phyloP scores from a whole-genome alignment of 2,113 vertebrate genomes.

The Sorex fumeus region DNA sequence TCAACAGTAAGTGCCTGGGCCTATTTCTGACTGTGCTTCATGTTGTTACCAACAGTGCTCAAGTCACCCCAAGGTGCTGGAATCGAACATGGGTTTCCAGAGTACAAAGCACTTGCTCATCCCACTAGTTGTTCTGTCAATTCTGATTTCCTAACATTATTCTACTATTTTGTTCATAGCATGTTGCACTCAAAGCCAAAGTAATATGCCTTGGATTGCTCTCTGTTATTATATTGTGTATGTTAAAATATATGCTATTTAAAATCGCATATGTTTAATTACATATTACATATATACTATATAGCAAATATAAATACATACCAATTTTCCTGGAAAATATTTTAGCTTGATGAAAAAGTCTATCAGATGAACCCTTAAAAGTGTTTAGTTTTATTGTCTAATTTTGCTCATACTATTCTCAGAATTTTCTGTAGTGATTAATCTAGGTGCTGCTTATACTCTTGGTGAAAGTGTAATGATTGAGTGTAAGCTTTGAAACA shows the following conservation, averaged over 20 bases:
- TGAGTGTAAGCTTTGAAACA: not conserved
- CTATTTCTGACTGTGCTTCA: no score
- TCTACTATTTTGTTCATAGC: not conserved
- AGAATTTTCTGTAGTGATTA: not conserved
- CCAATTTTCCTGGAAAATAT: no score
- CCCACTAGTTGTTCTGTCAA: no score
- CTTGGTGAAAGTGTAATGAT: constrained; percentile 13
- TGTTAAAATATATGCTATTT: constrained; percentile 16
- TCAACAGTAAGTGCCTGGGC: no score
- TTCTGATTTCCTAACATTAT: not conserved
- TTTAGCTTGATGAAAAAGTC: no score
- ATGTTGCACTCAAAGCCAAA: constrained; percentile 11
- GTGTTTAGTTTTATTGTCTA: not conserved
- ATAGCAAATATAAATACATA: no score
- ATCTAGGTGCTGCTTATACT: not conserved
- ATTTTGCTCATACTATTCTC: not conserved
- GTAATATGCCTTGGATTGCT: not conserved
- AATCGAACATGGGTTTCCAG: no score
- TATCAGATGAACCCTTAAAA: not conserved
- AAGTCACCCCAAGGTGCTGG: no score
- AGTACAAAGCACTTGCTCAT: no score
- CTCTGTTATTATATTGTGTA: not conserved
- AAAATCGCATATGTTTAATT: no score
- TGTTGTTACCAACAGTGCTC: no score
- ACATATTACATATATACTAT: no score